Percentiles rank a stretch among this genome's conserved stretches.
Conservation (phyloP, 2,113 vertebrate genomes). For the Macquaria ambigua region DNA sequence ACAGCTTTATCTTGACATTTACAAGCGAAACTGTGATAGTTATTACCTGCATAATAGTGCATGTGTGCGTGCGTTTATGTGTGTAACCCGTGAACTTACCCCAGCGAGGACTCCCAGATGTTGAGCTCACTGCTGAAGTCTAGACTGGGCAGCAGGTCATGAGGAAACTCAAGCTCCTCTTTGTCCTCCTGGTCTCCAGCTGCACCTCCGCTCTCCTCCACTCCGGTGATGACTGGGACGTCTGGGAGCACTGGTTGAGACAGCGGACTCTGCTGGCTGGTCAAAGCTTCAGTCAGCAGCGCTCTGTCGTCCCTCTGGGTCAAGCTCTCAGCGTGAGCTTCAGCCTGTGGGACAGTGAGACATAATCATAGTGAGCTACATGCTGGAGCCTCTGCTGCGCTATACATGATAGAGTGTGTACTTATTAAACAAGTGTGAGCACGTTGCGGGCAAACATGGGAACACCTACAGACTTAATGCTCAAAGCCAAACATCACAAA, state of each 20-base stretch:
- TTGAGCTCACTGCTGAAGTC: constrained; percentile 86
- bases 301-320: constrained; percentile 56
- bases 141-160: constrained; percentile 85
- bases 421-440: constrained; percentile 47
- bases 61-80: background rate
- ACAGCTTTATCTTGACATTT: background rate
- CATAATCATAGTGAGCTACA: background rate
- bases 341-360: constrained; percentile 62
- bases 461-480: constrained; percentile 32
- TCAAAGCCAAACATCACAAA: constrained; percentile 38
- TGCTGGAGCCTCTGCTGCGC: background rate
- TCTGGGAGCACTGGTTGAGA: constrained; percentile 57
- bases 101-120: constrained; percentile 83
- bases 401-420: constrained; percentile 6
- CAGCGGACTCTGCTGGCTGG: constrained; percentile 60
- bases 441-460: constrained; percentile 34
- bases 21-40: background rate
- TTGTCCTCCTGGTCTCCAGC: constrained; percentile 69
- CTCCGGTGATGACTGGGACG: constrained; percentile 63
- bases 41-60: background rate
- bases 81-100: constrained; percentile 68
- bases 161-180: constrained; percentile 86
- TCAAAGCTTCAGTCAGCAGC: constrained; percentile 54
- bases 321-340: constrained; percentile 61
- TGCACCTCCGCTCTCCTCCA: constrained; percentile 62